phyloP scores from a whole-genome alignment of 2,113 vertebrate genomes.

The Colinus virginianus region DNA sequence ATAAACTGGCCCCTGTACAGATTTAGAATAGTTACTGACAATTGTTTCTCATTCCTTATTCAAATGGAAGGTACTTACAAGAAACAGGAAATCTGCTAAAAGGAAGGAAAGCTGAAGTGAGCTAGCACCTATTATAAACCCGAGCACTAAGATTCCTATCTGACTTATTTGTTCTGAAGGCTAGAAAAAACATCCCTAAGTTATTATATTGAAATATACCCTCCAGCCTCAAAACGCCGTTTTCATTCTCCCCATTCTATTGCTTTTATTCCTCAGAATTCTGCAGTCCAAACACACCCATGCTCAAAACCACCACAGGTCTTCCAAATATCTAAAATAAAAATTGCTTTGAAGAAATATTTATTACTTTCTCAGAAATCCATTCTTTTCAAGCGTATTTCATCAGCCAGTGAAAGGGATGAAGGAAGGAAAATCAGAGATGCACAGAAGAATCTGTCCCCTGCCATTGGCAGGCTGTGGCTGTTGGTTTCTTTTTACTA shows the following conservation, averaged over 20 bases:
- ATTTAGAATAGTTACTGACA: constrained; percentile 32
- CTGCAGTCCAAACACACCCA: neutral
- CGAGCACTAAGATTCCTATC: constrained; percentile 41
- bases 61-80: constrained; percentile 31
- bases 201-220: neutral
- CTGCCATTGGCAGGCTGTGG: neutral
- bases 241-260: neutral
- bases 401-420: neutral
- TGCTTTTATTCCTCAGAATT: neutral
- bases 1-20: neutral
- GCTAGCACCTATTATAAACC: constrained; percentile 43
- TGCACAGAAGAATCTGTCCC: neutral
- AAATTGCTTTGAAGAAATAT: neutral
- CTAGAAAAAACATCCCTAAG: constrained; percentile 20
- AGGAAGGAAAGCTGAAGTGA: constrained; percentile 31
- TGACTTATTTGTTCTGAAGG: constrained; percentile 14
- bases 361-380: neutral
- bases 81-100: constrained; percentile 54
- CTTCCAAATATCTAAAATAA: neutral
- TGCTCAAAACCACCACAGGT: neutral
- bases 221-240: constrained; percentile 7
- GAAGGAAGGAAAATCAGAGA: neutral
- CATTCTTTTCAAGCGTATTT: neutral
- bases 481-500: neutral
- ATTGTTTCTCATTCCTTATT: constrained; percentile 40